A percentile compares a stretch with the other conserved stretches of the same genome.
phyloP scores from a whole-genome alignment of 1,140 invertebrate species.

The Scylla paramamosain region DNA sequence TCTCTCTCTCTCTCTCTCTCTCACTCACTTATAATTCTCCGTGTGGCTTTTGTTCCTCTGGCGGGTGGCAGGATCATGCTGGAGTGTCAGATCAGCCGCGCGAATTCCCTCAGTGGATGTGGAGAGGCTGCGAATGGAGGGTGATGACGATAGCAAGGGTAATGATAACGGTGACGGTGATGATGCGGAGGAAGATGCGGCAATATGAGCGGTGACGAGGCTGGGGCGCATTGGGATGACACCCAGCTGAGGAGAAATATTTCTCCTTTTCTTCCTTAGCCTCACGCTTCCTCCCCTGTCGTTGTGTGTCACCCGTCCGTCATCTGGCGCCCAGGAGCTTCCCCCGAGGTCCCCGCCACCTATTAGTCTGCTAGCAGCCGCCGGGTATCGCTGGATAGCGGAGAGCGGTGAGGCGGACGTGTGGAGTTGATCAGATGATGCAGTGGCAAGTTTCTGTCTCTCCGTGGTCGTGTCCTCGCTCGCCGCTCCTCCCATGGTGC shows the following conservation, averaged over 20 bases:
- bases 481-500: background rate
- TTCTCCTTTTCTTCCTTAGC: background rate
- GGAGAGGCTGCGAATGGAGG: background rate
- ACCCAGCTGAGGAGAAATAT: background rate
- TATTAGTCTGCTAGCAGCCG: background rate
- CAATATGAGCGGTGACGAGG: slow-evolving; percentile 64
- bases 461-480: background rate
- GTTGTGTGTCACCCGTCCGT: background rate
- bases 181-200: slow-evolving; percentile 35
- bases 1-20: slow-evolving; percentile 10
- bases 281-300: background rate
- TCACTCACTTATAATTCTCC: background rate
- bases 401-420: background rate
- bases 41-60: background rate
- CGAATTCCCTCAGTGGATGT: background rate
- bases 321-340: background rate
- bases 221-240: slow-evolving; percentile 44
- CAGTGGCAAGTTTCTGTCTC: background rate
- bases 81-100: background rate
- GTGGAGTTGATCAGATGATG: background rate
- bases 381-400: background rate
- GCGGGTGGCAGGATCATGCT: background rate
- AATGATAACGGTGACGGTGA: background rate
- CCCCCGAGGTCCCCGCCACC: background rate
- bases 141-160: background rate